phyloP scores from a whole-genome alignment of 2,888 invertebrate genomes.

The Caenorhabditis angaria region DNA sequence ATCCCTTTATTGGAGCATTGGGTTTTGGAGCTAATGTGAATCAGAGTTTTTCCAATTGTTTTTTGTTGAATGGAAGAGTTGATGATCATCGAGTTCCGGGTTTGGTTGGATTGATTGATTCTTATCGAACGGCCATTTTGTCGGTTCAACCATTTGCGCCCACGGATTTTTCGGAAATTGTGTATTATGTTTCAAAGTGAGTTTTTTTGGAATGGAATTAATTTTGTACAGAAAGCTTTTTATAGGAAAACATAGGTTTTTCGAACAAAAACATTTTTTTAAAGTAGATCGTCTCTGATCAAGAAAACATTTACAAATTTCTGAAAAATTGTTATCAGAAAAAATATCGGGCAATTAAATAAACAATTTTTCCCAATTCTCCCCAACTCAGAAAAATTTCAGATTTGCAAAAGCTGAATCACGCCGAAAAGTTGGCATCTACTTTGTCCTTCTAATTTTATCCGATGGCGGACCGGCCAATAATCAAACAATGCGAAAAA shows the following conservation, averaged over 20 bases:
- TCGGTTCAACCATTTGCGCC: constrained; percentile 76
- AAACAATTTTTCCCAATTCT: constrained; percentile 1
- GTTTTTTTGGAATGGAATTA: constrained; percentile 39
- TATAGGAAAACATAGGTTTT: background rate
- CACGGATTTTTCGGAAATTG: constrained; percentile 78
- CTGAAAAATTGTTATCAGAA: too few relatives aligned
- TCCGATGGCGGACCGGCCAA: constrained; percentile 65
- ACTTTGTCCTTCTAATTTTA: constrained; percentile 63
- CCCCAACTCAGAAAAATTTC: too few relatives aligned
- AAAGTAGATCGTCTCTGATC: too few relatives aligned
- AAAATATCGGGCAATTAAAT: background rate
- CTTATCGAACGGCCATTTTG: constrained; percentile 75
- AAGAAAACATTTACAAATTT: too few relatives aligned
- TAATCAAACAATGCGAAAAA: constrained; percentile 40
- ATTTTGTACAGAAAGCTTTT: background rate
- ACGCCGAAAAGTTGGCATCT: constrained; percentile 45
- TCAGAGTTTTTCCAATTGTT: constrained; percentile 33
- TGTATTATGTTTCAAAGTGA: constrained; percentile 76
- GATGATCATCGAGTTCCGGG: constrained; percentile 76
- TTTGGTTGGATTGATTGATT: constrained; percentile 75
- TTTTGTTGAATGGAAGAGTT: constrained; percentile 74
- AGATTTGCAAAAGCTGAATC: constrained; percentile 66
- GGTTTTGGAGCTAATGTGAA: constrained; percentile 76
- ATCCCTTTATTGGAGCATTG: constrained; percentile 69
- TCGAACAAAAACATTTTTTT: too few relatives aligned